These are phyloP conservation scores for Rafetus swinhoei DNA, from an alignment of 2,113 vertebrate species.

Conservation along the genomic window DNA sequence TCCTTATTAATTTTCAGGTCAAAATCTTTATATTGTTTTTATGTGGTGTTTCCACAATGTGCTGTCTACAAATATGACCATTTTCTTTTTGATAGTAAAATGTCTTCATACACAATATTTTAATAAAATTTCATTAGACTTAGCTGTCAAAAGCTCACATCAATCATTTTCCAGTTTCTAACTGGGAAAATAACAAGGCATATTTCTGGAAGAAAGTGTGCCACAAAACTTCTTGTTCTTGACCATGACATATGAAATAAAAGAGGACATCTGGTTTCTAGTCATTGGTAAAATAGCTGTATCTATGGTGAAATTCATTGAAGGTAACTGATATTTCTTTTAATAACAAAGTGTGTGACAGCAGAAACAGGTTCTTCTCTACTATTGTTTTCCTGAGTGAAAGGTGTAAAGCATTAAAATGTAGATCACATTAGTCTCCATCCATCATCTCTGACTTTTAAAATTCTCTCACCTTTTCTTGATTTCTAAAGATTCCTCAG, in stretches of 20 bases:
- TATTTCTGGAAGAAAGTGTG: background rate
- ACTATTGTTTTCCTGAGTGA: background rate
- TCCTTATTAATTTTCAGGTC: background rate
- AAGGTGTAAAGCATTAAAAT: background rate
- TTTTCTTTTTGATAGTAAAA: background rate
- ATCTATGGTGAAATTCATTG: background rate
- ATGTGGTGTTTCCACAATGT: background rate
- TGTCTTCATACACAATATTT: background rate
- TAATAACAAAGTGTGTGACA: background rate
- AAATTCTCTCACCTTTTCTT: background rate
- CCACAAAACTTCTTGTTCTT: background rate
- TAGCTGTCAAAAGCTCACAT: background rate
- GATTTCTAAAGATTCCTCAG: background rate
- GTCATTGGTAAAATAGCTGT: background rate
- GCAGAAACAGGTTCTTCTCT: background rate
- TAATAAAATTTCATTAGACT: constrained; percentile 8
- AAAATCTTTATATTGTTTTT: background rate
- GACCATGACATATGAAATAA: background rate
- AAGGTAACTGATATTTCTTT: background rate
- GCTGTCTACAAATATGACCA: background rate
- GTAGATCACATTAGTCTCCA: background rate
- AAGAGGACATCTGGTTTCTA: background rate
- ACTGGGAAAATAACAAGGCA: background rate
- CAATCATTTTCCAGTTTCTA: background rate
- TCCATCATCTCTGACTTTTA: background rate